Percentiles rank a stretch among this genome's conserved stretches.
Conservation (phyloP, 2,888 invertebrate genomes). For the Pammene fasciana region DNA sequence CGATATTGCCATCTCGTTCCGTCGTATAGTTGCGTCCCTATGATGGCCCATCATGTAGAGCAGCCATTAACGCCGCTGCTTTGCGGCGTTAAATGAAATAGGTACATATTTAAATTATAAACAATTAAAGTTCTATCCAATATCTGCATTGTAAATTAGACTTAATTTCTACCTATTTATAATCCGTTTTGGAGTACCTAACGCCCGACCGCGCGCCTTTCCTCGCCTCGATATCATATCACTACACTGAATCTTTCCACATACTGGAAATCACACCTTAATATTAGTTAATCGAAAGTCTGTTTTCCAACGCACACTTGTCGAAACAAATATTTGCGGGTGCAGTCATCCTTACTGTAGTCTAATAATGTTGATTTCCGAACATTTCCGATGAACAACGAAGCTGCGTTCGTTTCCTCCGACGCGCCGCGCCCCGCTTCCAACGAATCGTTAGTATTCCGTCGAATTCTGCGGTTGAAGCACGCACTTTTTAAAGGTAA, state of each 20-base stretch:
- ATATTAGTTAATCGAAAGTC: neutral
- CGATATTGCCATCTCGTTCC: too few species aligned
- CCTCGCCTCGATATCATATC: too few species aligned
- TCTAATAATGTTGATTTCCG: neutral
- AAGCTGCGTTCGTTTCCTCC: neutral
- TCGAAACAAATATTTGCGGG: neutral
- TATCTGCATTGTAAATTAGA: neutral
- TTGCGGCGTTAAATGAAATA: too few species aligned
- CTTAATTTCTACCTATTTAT: too few species aligned
- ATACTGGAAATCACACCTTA: neutral
- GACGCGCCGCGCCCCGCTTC: constrained; percentile 30
- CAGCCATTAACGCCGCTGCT: too few species aligned
- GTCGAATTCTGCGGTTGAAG: neutral
- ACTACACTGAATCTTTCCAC: neutral
- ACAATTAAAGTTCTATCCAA: neutral
- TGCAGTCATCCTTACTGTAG: neutral
- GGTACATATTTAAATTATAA: too few species aligned
- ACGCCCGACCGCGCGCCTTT: neutral
- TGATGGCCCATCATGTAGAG: too few species aligned
- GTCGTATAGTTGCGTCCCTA: too few species aligned
- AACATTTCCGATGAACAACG: neutral
- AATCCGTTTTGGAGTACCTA: too few species aligned
- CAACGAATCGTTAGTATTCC: constrained; percentile 34
- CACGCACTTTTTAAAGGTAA: constrained; percentile 13
- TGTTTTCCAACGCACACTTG: neutral